Evolutionary conservation across 2,797 vertebrate genomes (phyloP), one percentile per base, ranked within the genome.

Genomic region (Diglossa cyanea): DNA sequence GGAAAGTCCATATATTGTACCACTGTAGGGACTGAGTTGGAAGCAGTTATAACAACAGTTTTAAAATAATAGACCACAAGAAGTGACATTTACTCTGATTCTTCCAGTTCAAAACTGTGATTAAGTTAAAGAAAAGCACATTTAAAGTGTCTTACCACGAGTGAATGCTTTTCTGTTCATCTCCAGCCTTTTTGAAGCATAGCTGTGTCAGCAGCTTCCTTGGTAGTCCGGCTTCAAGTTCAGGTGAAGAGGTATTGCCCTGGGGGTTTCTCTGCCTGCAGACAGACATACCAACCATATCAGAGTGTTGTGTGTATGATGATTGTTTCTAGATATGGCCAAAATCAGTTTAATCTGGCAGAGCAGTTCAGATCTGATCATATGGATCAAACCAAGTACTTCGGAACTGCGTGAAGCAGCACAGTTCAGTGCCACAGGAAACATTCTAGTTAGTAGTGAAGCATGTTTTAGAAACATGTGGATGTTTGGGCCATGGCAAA

Each of bases 171-270:
- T 79, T 78, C 4, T 66, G 6, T 42, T 93, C 0, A 0, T 48
- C 40, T 76, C 19, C 55, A 31, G 35, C 45, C 66, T 91, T 74
- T 44, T 1, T 14, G 73, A 74, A 53, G 30, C 1, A 0, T 4
- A 19, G 10, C 35, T 4, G 26, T 65, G 26, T 57, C 61, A 68
- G 30, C 67, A 60, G 6, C 12, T 20, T 45, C 20, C 33, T 76
- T 1, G 16, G 9, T 2, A 2, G 20, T 68, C 45, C 0, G 0
- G 31, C 1, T 0, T 31, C 0, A 0, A 48, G 33, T 47, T 80
- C 31, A 40, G 15, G 37, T 1, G 2, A n/a, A 1, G 2, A 31
- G 19, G 4, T 50, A 11, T 35, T 42, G n/a, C n/a, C 48, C 17
- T 54, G 23, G 37, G 33, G 3, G 1, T 73, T 76, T 79, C 51